These are phyloP conservation scores for Lasioglossum morio DNA, from an alignment of 2,888 invertebrate genomes.

Conservation along the genomic window DNA sequence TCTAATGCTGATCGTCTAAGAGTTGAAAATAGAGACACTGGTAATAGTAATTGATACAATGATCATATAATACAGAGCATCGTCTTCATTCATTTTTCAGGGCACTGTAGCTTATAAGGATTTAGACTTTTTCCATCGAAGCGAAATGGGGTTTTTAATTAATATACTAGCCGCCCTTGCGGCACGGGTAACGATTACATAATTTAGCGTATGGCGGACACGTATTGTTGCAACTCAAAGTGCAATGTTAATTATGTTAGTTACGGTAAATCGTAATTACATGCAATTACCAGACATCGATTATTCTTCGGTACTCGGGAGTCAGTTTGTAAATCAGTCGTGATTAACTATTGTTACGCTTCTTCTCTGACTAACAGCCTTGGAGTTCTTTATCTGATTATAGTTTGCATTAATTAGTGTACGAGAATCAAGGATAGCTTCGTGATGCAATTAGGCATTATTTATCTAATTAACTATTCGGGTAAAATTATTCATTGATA, in stretches of 20 bases:
- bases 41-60: neutral
- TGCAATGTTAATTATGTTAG: neutral
- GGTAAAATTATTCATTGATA: neutral
- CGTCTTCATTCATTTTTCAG: neutral
- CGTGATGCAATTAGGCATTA: neutral
- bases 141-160: neutral
- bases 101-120: neutral
- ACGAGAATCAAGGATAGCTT: neutral
- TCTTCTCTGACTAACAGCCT: neutral
- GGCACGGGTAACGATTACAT: neutral
- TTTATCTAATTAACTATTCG: neutral
- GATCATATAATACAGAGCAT: neutral
- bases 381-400: neutral
- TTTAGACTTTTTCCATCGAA: neutral
- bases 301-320: conserved; percentile 32
- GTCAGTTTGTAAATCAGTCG: neutral
- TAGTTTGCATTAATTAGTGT: neutral
- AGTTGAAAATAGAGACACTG: neutral
- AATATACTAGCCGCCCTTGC: neutral
- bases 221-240: neutral
- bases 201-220: neutral
- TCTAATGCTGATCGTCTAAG: too few relatives aligned
- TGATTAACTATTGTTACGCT: neutral
- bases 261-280: conserved; percentile 12
- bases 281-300: conserved; percentile 17